phyloP scores from a whole-genome alignment of 2,113 vertebrate genomes.

The Chunga burmeisteri region DNA sequence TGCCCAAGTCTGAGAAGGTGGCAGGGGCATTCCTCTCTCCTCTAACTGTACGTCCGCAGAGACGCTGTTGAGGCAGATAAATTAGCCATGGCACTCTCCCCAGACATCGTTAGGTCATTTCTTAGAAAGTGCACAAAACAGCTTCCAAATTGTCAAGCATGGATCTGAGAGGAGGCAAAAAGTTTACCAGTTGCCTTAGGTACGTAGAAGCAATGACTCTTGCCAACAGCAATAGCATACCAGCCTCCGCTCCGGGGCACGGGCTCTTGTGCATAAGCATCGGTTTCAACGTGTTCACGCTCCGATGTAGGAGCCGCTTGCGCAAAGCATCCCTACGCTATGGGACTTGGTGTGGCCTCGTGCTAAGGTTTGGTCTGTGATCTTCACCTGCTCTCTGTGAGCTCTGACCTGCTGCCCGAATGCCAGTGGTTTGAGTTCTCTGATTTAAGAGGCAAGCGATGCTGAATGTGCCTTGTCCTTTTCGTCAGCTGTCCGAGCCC shows the following conservation, averaged over 20 bases:
- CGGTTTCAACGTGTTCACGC: accelerated
- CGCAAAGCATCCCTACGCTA: accelerated
- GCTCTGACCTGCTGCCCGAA: neutral
- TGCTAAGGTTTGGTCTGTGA: neutral
- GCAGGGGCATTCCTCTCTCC: neutral
- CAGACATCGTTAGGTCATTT: neutral
- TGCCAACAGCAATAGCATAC: neutral
- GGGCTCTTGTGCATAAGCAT: accelerated
- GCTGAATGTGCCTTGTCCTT: neutral
- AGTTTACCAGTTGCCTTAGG: neutral
- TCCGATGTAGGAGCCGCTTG: accelerated
- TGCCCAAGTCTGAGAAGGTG: neutral
- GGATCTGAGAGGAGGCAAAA: neutral
- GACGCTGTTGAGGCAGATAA: neutral
- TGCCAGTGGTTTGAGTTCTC: accelerated
- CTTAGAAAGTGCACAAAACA: neutral
- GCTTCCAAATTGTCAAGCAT: accelerated
- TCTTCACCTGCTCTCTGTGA: neutral
- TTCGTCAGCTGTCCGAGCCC: neutral
- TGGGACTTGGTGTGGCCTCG: accelerated
- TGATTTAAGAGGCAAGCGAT: neutral
- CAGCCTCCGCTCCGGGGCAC: accelerated
- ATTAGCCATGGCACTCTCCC: neutral
- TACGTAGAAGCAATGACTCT: accelerated
- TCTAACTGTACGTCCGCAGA: neutral